Base-by-base conservation (phyloP, 2,888 invertebrate genomes). In the Shargacucullia verbasci region DNA sequence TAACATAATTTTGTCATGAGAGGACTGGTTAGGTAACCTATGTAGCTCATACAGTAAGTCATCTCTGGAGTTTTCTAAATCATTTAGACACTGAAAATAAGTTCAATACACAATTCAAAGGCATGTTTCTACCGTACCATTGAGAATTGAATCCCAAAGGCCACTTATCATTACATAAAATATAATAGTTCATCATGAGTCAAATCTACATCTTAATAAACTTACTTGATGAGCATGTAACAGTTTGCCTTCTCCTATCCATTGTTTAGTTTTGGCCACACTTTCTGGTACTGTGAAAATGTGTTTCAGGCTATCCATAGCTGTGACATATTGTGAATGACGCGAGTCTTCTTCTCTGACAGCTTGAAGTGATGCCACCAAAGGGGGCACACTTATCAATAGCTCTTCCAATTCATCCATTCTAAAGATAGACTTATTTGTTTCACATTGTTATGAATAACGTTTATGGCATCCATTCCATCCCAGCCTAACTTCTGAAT, bases 211-310 rank as follows among this genome's bases (percentile, higher is more conserved):
- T n/a, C n/a, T n/a, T n/a, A n/a, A n/a, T 0, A 1, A 0, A 37
- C 44, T 59, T 74, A 95, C 95, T 94, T 98, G 98, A 93, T 99
- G 99, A 6, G 99, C 99, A 86, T 98, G 97, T 0, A 99, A 89
- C 7, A 99, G 94, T 86, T 99, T 99, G 41, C 99, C 99, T 76
- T 99, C 99, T 68, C 97, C 97, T 59, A 99, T 99, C 95, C 98
- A 97, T 53, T 97, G 97, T 84, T 98, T 97, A 0, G 99, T 99
- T 88, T 98, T 98, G 53, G 98, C 97, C 0, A 99, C 98, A 90
- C 98, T 99, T 80, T 99, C 98, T 9, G 99, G 99, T 0, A 99
- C 99, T 40, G 98, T 99, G 81, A 99, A 99, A 67, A 99, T 99
- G 83, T 99, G 99, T 86, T 99, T 99, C 27, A 99, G 94, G 85